These are phyloP conservation scores for Drosophila infuscata DNA, from an alignment of 2,888 invertebrate species.

Conservation along the genomic window DNA sequence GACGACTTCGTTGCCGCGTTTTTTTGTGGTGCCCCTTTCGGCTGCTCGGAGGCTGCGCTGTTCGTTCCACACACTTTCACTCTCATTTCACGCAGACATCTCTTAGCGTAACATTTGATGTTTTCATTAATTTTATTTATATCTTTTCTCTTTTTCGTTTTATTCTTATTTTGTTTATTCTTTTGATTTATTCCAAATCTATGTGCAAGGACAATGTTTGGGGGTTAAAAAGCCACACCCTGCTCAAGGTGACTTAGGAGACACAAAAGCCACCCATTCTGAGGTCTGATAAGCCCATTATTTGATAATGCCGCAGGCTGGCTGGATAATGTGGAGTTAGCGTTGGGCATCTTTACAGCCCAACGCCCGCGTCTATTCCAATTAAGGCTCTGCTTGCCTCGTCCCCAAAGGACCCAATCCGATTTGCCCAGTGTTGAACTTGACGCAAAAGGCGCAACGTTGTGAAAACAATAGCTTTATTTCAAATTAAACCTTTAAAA, in stretches of 20 bases:
- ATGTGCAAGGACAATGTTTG: slow-evolving; percentile 10
- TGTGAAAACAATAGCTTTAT: slow-evolving; percentile 10
- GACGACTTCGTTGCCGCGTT: slow-evolving; percentile 23
- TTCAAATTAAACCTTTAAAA: slow-evolving; percentile 5
- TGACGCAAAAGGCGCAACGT: slow-evolving; percentile 11
- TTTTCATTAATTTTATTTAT: slow-evolving; percentile 5
- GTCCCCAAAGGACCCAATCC: not conserved
- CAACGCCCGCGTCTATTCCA: slow-evolving; percentile 8
- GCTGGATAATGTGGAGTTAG: slow-evolving; percentile 1
- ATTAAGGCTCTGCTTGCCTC: slow-evolving; percentile 5
- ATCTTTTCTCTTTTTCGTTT: not conserved
- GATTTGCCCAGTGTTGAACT: slow-evolving; percentile 10
- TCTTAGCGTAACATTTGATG: slow-evolving; percentile 14
- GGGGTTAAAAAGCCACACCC: slow-evolving; percentile 24
- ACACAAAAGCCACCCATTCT: not conserved
- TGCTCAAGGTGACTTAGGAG: slow-evolving; percentile 14
- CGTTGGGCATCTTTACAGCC: slow-evolving; percentile 3
- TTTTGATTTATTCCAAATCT: slow-evolving; percentile 5
- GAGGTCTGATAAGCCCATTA: slow-evolving; percentile 2
- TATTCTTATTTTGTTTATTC: not conserved
- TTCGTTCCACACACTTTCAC: slow-evolving; percentile 41
- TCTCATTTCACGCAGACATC: slow-evolving; percentile 25
- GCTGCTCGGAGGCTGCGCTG: slow-evolving; percentile 47
- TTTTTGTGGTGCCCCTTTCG: slow-evolving; percentile 25
- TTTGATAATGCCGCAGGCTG: slow-evolving; percentile 3